Conservation (phyloP, 2,888 invertebrate genomes). For the Plebejus argus region DNA sequence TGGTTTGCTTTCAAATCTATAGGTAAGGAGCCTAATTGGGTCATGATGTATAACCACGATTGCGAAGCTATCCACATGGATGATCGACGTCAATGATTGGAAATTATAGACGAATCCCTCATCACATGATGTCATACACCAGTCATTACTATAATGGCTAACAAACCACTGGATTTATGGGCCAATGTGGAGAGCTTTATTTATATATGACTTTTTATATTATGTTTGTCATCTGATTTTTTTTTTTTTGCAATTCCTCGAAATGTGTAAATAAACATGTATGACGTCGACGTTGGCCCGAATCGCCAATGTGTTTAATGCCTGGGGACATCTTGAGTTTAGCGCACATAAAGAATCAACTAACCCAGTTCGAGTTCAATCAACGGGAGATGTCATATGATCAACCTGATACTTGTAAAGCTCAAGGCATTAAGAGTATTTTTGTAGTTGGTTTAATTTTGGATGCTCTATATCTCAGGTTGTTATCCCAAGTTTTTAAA, state of each 20-base stretch:
- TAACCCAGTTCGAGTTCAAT: conserved; percentile 28
- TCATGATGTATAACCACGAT: not conserved
- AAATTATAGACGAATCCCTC: not conserved
- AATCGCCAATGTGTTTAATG: conserved; percentile 9
- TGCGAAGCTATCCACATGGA: not conserved
- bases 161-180: no score
- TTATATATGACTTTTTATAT: not conserved
- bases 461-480: not conserved
- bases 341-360: not conserved
- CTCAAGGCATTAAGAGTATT: not conserved
- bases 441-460: not conserved
- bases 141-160: no score
- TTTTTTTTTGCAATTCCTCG: not conserved
- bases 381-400: not conserved
- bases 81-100: not conserved
- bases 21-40: not conserved
- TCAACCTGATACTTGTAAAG: conserved; percentile 2
- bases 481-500: not conserved
- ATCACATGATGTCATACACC: no score
- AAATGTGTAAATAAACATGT: conserved; percentile 16
- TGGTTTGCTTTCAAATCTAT: not conserved
- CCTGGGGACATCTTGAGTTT: not conserved
- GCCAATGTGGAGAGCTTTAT: not conserved
- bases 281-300: not conserved
- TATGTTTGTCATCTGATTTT: not conserved